A percentile compares a stretch with the other conserved stretches of the same genome.
Conservation (phyloP, 2,888 invertebrate genomes). For the Saturnia japonica region DNA sequence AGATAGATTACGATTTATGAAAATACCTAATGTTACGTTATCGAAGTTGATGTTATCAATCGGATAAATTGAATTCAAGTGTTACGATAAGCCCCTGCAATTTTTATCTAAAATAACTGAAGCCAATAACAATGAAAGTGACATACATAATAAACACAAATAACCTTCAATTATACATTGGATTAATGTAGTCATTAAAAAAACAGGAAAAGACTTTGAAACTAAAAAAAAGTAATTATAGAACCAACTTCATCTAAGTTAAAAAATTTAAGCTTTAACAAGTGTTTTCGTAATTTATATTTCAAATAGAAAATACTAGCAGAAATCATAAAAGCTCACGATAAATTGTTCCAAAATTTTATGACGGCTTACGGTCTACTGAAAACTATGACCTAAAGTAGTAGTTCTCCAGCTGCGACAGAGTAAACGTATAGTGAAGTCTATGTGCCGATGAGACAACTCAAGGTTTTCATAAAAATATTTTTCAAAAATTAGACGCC, state of each 20-base stretch:
- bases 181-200: neutral
- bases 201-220: neutral
- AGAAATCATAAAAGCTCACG: neutral
- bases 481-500: neutral
- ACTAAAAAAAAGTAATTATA: neutral
- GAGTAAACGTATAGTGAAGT: neutral
- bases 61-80: constrained; percentile 18
- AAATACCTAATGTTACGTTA: constrained; percentile 14
- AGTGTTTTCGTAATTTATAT: no score
- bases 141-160: neutral
- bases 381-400: neutral
- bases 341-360: neutral
- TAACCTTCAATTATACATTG: neutral
- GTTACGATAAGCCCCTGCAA: constrained; percentile 20
- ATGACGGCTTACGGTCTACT: neutral
- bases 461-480: neutral
- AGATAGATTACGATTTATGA: constrained; percentile 14
- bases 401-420: no score
- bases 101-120: constrained; percentile 17
- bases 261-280: neutral
- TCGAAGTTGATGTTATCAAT: constrained; percentile 11
- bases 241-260: neutral
- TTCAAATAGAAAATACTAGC: no score
- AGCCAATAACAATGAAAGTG: constrained; percentile 6
- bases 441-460: neutral